Conservation (phyloP, 2,797 vertebrate species). For the Coregonus suidteri region DNA sequence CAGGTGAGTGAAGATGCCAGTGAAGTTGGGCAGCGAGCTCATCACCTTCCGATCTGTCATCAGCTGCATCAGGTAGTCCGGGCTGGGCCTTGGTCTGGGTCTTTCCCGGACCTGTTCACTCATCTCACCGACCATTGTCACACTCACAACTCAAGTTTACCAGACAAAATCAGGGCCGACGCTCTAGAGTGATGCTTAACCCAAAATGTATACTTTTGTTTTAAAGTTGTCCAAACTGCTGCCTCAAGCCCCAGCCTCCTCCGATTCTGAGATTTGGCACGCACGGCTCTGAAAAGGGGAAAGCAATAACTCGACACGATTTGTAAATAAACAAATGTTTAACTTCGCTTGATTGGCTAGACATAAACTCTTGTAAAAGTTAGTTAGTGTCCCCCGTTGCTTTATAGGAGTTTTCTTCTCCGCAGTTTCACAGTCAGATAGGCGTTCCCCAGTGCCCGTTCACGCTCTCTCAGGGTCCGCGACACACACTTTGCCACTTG, state of each 20-base stretch:
- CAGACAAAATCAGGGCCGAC: conserved; percentile 16
- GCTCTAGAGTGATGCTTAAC: background rate
- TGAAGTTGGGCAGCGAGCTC: conserved; percentile 98
- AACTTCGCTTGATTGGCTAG: background rate
- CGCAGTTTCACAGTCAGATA: background rate
- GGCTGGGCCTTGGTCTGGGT: conserved; percentile 87
- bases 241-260: background rate
- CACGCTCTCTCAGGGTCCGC: background rate
- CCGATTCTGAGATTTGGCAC: conserved; percentile 2
- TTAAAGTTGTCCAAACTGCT: background rate
- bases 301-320: background rate
- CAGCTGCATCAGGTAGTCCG: conserved; percentile 97
- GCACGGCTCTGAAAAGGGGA: background rate
- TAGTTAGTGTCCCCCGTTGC: background rate
- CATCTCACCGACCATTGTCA: conserved; percentile 84
- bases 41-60: conserved; percentile 99
- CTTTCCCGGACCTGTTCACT: conserved; percentile 91
- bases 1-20: conserved; percentile 91
- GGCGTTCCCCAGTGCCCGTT: background rate
- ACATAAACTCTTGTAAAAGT: background rate
- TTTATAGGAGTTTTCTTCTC: background rate
- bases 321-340: background rate
- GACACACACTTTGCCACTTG: conserved; percentile 12
- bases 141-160: conserved; percentile 5
- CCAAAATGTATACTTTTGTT: background rate